These are phyloP conservation scores for Stratiomys singularior DNA, from an alignment of 2,888 invertebrate genomes.

Conservation along the genomic window DNA sequence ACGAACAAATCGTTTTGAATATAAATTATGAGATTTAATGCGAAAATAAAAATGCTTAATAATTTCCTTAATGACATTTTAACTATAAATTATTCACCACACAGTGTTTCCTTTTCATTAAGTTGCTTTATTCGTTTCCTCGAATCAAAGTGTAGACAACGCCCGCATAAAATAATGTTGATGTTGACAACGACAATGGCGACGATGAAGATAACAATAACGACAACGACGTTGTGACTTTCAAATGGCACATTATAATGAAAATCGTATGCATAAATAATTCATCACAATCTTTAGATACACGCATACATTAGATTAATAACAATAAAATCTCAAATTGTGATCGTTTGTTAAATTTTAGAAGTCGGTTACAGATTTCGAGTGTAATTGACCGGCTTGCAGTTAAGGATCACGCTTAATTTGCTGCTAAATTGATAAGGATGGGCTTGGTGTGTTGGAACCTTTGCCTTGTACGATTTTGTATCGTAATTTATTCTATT, in stretches of 20 bases:
- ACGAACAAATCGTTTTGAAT: constrained; percentile 16
- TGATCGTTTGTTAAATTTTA: too few species aligned
- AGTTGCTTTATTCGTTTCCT: constrained; percentile 11
- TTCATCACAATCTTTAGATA: constrained; percentile 20
- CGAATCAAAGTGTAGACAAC: neutral
- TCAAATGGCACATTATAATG: constrained; percentile 41
- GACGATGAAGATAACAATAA: neutral
- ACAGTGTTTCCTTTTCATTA: constrained; percentile 16
- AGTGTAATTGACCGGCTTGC: too few species aligned
- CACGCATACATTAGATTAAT: too few species aligned
- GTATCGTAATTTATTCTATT: too few species aligned
- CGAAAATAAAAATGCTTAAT: constrained; percentile 30
- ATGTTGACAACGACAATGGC: neutral
- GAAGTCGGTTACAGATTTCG: too few species aligned
- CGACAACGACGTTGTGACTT: constrained; percentile 6
- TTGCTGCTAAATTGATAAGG: too few species aligned
- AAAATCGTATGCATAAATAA: constrained; percentile 31
- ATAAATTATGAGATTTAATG: constrained; percentile 12
- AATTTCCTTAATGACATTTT: constrained; percentile 43
- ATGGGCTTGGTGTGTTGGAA: too few species aligned
- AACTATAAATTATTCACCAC: constrained; percentile 38
- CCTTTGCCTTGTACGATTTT: too few species aligned
- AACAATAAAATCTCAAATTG: too few species aligned
- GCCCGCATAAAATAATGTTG: neutral
- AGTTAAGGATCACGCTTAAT: too few species aligned